Evolutionary conservation across 1,140 invertebrate genomes (phyloP), one percentile per base, ranked within the genome.

Genomic region (Idris sp.): DNA sequence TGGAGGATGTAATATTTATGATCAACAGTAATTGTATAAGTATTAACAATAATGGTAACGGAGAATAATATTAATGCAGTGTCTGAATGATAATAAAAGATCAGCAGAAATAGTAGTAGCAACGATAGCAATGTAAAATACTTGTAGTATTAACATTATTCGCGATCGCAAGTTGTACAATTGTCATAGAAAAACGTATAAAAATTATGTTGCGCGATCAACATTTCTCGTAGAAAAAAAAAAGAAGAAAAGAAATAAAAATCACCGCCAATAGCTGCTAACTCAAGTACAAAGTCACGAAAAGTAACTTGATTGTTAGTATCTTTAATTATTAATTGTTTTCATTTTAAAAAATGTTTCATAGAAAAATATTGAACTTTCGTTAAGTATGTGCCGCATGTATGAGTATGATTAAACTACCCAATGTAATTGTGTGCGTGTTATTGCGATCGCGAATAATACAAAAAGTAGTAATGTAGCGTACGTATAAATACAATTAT

Each of bases 401-500:
- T 18, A 30, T 58, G 10, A n/a, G n/a, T 28, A 18, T 30, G 68
- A 48, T 46, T 16, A 38, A 41, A 46, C 15, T 44, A 54, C 22
- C 31, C 19, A 49, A 22, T 41, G 40, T 26, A 22, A n/a, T 22
- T 4, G 38, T 41, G 59, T 75, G 74, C 28, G 53, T 56, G 43
- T 69, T 33, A 7, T 73, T 76, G 74, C 68, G 68, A 77, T 77
- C 74, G 62, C 67, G 74, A 76, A 68, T 68, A 40, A 30, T 49
- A 64, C 62, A 59, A 33, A 69, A 74, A 78, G 71, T 77, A 81
- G 75, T 81, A 79, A 38, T 78, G 69, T 76, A 81, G 76, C 79
- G 80, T 84, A 84, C 74, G 72, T 84, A 83, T 86, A 86, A 84
- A 86, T 83, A 86, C 81, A 81, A 77, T 77, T 79, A 44, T 80